Percentiles rank a stretch among this genome's conserved stretches.
Conservation (phyloP, 2,797 vertebrate species). For the Salmo trutta region DNA sequence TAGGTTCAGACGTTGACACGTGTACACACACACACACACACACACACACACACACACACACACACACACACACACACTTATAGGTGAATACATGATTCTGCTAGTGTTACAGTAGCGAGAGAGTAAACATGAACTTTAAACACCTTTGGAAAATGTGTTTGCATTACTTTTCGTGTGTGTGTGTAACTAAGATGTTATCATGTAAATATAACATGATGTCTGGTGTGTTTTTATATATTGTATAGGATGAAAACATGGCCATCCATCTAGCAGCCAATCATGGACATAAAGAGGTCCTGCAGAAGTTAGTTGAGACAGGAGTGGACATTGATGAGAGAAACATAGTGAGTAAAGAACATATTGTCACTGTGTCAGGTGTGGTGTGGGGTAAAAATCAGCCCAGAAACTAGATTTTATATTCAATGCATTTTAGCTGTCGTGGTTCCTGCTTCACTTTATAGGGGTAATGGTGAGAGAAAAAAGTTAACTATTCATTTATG, state of each 20-base stretch:
- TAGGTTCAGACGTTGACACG: conserved; percentile 42
- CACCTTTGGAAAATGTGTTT: too few relatives aligned
- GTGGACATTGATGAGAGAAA: conserved; percentile 81
- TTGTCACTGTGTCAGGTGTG: neutral
- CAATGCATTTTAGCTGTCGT: neutral
- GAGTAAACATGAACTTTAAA: neutral
- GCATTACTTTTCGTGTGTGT: neutral
- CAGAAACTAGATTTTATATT: neutral
- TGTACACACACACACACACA: neutral
- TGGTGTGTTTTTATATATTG: neutral
- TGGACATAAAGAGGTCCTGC: conserved; percentile 78
- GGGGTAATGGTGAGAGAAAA: neutral
- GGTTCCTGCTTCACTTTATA: neutral
- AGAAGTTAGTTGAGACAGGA: conserved; percentile 76
- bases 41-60: neutral
- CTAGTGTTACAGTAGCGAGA: neutral
- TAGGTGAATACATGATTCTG: too few relatives aligned
- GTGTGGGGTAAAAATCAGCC: neutral
- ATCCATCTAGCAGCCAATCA: conserved; percentile 82
- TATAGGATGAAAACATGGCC: conserved; percentile 83
- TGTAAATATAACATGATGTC: neutral
- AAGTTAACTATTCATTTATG: neutral
- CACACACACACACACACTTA: neutral
- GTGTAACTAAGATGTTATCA: neutral
- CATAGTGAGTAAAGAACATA: conserved; percentile 67